phyloP scores from a whole-genome alignment of 2,797 vertebrate genomes.

The Sylvia borin region DNA sequence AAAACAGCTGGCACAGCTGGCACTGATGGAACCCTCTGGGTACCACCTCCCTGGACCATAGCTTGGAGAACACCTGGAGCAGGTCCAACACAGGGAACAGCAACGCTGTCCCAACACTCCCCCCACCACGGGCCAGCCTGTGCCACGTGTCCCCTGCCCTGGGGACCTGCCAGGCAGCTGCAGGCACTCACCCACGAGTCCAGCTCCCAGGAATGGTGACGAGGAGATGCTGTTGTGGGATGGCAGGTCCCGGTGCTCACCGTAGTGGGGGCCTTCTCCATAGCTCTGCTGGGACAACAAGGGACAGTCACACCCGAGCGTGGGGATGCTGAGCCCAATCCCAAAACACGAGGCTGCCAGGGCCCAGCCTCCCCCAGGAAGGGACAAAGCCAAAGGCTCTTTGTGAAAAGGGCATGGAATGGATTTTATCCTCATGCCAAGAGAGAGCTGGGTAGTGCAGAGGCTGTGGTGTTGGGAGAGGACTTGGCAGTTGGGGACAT shows the following conservation, averaged over 20 bases:
- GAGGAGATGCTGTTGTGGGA: constrained; percentile 78
- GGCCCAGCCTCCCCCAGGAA: neutral
- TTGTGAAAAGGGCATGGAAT: neutral
- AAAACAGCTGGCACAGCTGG: neutral
- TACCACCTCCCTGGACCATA: neutral
- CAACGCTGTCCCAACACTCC: fast-evolving
- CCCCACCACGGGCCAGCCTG: fast-evolving
- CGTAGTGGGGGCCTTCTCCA: constrained; percentile 88
- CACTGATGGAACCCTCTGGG: neutral
- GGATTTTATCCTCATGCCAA: no score
- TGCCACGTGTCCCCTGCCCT: neutral
- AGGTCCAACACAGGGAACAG: neutral
- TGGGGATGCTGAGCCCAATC: fast-evolving
- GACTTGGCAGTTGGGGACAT: neutral
- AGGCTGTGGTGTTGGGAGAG: fast-evolving
- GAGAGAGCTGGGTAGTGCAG: neutral
- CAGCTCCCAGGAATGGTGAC: constrained; percentile 90
- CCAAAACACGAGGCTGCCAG: fast-evolving
- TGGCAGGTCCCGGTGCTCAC: constrained; percentile 86
- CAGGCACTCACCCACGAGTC: constrained; percentile 85
- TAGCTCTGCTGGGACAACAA: constrained; percentile 80
- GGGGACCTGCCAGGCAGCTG: neutral
- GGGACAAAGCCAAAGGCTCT: neutral
- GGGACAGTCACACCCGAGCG: fast-evolving
- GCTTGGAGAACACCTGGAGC: neutral